Evolutionary conservation across 2,888 invertebrate genomes (phyloP), one percentile per base, ranked within the genome.

Genomic region (Hanleya hanleyi): DNA sequence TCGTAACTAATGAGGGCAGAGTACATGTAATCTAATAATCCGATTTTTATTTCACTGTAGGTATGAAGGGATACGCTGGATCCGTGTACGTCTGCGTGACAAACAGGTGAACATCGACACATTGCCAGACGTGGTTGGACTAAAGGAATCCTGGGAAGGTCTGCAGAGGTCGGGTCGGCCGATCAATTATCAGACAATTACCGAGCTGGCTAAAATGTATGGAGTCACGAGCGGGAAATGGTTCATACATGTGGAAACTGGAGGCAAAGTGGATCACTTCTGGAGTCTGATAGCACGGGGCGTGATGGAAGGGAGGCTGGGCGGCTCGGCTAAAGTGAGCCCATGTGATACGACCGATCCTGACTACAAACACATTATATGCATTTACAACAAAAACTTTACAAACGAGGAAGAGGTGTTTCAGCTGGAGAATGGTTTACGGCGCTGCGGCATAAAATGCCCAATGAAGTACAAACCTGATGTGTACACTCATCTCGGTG

Each of bases 381-480:
- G 82, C 75, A 71, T 83, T 9, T 79, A 80, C 38, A 81, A 79
- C 62, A 33, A 74, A 15, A 77, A 81, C 69, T 83, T 79, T 50
- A 73, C 69, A 9, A 37, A 83, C 38, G 32, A 64, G 12, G 79
- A 80, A 9, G 73, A 81, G 51, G 80, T 81, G 9, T 64, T 73
- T 61, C 65, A 51, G 29, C 49, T 75, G 26, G 80, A 80, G 41
- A 62, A 69, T 36, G 77, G 76, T 22, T 75, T 83, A 12, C 69
- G 82, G n/a, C 72, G 67, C 7, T 49, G 72, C 35, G 81, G 81
- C 12, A 75, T 83, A 49, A 79, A 78, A 64, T 73, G 77, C 41
- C 67, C 35, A 32, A 69, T 82, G 67, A 36, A 51, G 1, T 82
- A 81, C 67, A 82, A 82, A 74, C 82, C 82, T 29, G 82, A 82